phyloP scores from a whole-genome alignment of 2,888 invertebrate species.

The Tholera decimalis region DNA sequence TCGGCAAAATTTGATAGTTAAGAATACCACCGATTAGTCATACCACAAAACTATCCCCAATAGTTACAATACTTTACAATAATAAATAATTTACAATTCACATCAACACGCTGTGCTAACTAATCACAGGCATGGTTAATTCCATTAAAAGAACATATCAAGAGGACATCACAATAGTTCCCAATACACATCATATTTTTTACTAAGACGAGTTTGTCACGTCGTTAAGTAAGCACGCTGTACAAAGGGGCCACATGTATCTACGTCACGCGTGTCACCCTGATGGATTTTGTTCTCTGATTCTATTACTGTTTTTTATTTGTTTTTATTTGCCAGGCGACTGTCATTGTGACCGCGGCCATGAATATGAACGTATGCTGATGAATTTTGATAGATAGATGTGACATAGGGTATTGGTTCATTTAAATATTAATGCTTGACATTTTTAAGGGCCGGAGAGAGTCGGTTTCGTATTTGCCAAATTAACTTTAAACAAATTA shows the following conservation, averaged over 20 bases:
- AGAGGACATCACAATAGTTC: no score
- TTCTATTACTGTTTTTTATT: constrained; percentile 88
- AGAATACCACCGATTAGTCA: no score
- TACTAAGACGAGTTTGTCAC: constrained; percentile 10
- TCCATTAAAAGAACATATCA: no score
- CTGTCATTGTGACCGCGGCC: constrained; percentile 67
- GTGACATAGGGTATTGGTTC: neutral
- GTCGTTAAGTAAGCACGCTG: constrained; percentile 67
- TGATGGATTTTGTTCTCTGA: constrained; percentile 89
- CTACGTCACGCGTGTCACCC: constrained; percentile 78
- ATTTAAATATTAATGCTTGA: constrained; percentile 12
- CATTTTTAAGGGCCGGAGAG: no score
- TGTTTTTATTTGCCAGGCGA: constrained; percentile 79
- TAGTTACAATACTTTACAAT: neutral
- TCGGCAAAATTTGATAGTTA: no score
- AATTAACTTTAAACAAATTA: no score
- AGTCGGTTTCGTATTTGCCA: no score
- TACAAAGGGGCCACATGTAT: constrained; percentile 71
- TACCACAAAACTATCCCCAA: neutral
- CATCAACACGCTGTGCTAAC: neutral
- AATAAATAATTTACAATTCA: neutral
- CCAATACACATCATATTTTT: neutral
- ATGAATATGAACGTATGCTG: constrained; percentile 77
- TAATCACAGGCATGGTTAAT: no score
- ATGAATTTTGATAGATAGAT: constrained; percentile 30